Evolutionary conservation across 2,113 vertebrate genomes (phyloP).

Genomic region (Artemisiospiza belli): DNA sequence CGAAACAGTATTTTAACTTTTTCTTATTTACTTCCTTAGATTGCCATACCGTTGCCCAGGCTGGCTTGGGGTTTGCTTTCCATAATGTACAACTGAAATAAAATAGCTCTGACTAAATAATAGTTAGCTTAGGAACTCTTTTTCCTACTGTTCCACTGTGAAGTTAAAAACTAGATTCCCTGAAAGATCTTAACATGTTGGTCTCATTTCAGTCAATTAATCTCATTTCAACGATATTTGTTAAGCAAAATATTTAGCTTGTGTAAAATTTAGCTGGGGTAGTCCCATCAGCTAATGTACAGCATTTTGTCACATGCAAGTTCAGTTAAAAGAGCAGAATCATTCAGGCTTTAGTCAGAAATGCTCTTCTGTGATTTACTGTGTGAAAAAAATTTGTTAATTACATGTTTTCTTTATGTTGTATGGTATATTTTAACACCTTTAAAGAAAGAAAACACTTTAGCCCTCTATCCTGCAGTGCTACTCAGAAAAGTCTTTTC

Average conservation of each 20-base stretch:
- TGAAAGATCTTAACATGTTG: neutral
- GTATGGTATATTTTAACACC: neutral
- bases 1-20: neutral
- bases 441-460: neutral
- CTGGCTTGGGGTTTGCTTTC: neutral
- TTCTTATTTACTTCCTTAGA: neutral
- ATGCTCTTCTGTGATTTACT: neutral
- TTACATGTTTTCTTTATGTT: neutral
- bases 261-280: neutral
- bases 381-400: neutral
- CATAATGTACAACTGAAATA: neutral
- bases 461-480: neutral
- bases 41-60: neutral
- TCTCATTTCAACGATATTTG: neutral
- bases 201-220: neutral
- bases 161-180: neutral
- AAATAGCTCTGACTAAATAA: neutral
- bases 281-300: neutral
- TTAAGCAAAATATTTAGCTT: neutral
- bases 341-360: neutral
- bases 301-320: accelerated
- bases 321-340: neutral
- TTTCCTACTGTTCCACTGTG: neutral
- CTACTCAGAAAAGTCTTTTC: neutral
- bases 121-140: neutral